A percentile compares a stretch with the other conserved stretches of the same genome.
These are phyloP conservation scores for Lordiphosa clarofinis DNA, from an alignment of 1,140 invertebrate species.

Conservation along the genomic window DNA sequence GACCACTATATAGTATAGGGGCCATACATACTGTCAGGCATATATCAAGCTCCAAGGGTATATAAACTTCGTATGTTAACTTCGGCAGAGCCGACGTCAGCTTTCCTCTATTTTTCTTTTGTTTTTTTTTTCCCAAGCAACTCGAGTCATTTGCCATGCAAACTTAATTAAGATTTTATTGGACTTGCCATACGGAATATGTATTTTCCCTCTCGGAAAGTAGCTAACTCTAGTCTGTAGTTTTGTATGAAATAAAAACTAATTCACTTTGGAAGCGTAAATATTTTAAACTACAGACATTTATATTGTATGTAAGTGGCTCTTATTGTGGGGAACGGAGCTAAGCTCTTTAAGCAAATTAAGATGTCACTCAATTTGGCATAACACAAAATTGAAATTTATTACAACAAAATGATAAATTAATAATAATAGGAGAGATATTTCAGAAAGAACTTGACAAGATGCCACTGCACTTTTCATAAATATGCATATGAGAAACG, in stretches of 20 bases:
- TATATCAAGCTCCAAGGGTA: too few species aligned
- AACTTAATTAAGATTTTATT: conserved; percentile 73
- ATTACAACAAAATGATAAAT: conserved; percentile 75
- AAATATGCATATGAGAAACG: conserved; percentile 56
- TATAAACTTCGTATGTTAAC: too few species aligned
- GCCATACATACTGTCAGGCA: too few species aligned
- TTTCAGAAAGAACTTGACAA: conserved; percentile 32
- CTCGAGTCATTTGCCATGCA: conserved; percentile 69
- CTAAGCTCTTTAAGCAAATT: conserved; percentile 42
- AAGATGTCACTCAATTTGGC: conserved; percentile 63
- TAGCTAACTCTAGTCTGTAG: conserved; percentile 32
- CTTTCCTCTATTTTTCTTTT: conserved; percentile 1
- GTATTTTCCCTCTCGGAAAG: conserved; percentile 7
- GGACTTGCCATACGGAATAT: conserved; percentile 35
- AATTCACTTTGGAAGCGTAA: conserved; percentile 50
- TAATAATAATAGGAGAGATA: conserved; percentile 52
- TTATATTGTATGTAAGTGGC: background rate
- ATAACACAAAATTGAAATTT: conserved; percentile 68
- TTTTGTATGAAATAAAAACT: conserved; percentile 31
- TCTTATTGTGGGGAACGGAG: background rate
- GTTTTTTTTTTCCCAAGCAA: conserved; percentile 25
- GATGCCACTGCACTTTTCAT: conserved; percentile 69
- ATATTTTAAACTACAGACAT: conserved; percentile 48
- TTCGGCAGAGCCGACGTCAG: background rate
- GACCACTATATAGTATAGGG: too few species aligned